phyloP scores from a whole-genome alignment of 2,797 vertebrate genomes.

The Bradypus variegatus region DNA sequence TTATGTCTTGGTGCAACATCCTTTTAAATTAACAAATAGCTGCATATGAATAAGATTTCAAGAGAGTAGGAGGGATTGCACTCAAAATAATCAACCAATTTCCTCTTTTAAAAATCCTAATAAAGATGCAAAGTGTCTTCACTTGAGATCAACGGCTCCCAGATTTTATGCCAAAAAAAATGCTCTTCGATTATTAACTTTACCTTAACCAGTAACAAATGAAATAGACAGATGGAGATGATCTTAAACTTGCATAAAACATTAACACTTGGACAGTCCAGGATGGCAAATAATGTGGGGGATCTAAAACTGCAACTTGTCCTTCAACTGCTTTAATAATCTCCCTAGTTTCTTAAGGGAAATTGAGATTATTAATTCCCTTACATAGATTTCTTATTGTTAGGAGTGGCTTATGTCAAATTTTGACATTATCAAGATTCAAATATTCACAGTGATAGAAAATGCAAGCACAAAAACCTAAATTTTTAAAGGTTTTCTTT shows the following conservation, averaged over 20 bases:
- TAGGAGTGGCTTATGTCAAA: not conserved
- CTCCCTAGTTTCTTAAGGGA: not conserved
- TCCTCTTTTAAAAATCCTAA: not conserved
- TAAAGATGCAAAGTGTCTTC: not conserved
- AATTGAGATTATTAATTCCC: conserved; percentile 1
- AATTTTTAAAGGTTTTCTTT: not conserved
- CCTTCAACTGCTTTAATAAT: not conserved
- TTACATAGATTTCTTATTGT: not conserved
- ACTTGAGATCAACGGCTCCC: not conserved
- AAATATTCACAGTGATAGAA: not conserved
- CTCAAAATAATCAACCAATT: not conserved
- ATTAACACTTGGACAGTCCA: not conserved
- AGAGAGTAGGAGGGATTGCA: not conserved
- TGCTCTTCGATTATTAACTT: not conserved
- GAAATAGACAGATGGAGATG: not conserved
- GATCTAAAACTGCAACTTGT: not conserved
- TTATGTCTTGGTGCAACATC: not conserved
- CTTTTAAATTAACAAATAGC: not conserved
- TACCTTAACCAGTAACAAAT: not conserved
- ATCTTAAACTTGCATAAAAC: not conserved
- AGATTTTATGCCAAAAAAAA: not conserved
- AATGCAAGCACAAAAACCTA: not conserved
- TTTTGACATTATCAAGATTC: not conserved
- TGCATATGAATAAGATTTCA: not conserved
- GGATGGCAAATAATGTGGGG: not conserved